These are phyloP conservation scores for Sminthurides bifidus DNA, from an alignment of 1,140 invertebrate genomes.

Conservation along the genomic window DNA sequence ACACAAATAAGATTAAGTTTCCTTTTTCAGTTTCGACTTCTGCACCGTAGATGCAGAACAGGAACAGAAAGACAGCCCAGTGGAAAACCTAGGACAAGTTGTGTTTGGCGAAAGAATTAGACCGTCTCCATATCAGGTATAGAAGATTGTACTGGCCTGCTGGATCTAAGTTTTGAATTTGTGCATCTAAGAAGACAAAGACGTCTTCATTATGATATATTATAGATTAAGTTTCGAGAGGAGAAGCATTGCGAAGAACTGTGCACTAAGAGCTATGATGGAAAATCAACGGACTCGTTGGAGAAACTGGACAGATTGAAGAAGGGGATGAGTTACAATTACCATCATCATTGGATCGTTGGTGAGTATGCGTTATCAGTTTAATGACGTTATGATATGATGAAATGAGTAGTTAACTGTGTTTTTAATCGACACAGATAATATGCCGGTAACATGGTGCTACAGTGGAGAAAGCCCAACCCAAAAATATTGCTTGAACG, in stretches of 20 bases:
- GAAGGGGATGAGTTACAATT: slow-evolving; percentile 90
- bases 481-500: slow-evolving; percentile 84
- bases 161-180: background rate
- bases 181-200: too few relatives aligned
- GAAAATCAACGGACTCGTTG: slow-evolving; percentile 45
- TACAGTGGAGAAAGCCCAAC: slow-evolving; percentile 63
- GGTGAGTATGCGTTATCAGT: slow-evolving; percentile 42
- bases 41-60: slow-evolving; percentile 53
- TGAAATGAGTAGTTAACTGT: background rate
- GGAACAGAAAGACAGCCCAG: slow-evolving; percentile 55
- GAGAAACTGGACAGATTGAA: slow-evolving; percentile 67
- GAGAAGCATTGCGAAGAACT: slow-evolving; percentile 59
- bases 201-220: slow-evolving; percentile 18
- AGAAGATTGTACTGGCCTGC: background rate
- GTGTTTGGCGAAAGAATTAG: slow-evolving; percentile 95
- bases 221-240: slow-evolving; percentile 49
- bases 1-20: background rate
- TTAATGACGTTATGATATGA: too few relatives aligned
- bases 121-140: slow-evolving; percentile 73
- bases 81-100: slow-evolving; percentile 96
- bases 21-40: slow-evolving; percentile 70
- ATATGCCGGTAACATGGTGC: slow-evolving; percentile 96
- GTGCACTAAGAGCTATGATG: slow-evolving; percentile 58
- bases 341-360: slow-evolving; percentile 97
- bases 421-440: slow-evolving; percentile 47